These are phyloP conservation scores for Galerucella nymphaeae DNA, from an alignment of 2,888 invertebrate genomes.

Conservation along the genomic window DNA sequence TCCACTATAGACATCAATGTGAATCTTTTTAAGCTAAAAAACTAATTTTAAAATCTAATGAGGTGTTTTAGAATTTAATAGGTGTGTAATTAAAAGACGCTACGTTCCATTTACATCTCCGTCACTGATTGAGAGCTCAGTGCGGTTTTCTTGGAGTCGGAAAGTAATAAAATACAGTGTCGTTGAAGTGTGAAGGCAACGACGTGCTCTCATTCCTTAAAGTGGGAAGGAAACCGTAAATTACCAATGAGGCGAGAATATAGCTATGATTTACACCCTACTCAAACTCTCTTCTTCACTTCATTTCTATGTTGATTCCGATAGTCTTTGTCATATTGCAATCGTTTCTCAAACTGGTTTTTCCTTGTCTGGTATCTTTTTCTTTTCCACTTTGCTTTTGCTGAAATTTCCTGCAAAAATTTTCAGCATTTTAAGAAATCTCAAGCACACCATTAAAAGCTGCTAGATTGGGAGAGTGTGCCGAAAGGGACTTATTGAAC, in stretches of 20 bases:
- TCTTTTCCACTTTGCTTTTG: neutral
- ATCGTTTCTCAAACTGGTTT: conserved; percentile 41
- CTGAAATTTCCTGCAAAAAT: conserved; percentile 1
- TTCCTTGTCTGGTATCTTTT: neutral
- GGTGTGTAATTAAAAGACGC: conserved; percentile 12
- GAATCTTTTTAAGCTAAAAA: neutral
- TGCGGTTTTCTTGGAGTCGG: conserved; percentile 38
- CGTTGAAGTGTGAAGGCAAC: conserved; percentile 60
- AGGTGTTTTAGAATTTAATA: neutral
- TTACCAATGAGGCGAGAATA: conserved; percentile 59
- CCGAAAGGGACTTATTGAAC: too few species aligned
- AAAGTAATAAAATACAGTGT: conserved; percentile 62
- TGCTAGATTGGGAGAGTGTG: too few species aligned
- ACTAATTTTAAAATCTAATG: neutral
- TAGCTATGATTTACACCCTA: conserved; percentile 58
- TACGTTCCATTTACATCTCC: conserved; percentile 11
- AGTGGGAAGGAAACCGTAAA: conserved; percentile 58
- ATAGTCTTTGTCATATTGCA: conserved; percentile 45
- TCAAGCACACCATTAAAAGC: too few species aligned
- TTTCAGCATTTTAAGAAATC: too few species aligned
- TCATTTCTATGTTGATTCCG: conserved; percentile 49
- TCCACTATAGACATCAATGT: neutral
- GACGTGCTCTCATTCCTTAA: conserved; percentile 59
- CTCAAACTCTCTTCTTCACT: conserved; percentile 51
- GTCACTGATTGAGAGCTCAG: conserved; percentile 34